Evolutionary conservation across 1,140 invertebrate species (phyloP).

Genomic region (Heliconius hermathena): DNA sequence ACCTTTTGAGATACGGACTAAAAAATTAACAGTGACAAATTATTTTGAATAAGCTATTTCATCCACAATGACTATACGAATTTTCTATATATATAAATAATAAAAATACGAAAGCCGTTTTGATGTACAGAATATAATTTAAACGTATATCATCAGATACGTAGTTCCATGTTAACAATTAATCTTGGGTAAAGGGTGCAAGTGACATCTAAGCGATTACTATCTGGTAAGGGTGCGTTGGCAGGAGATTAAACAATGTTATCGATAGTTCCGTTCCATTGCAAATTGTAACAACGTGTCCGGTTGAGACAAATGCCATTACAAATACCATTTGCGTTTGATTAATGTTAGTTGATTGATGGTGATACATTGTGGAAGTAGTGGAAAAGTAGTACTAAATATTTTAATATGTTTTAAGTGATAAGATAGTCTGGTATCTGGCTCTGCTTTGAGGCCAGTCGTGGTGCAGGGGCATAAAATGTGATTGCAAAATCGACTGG

Average conservation of each 20-base stretch:
- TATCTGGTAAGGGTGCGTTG: constrained; percentile 22
- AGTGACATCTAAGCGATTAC: constrained; percentile 36
- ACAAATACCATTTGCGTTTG: constrained; percentile 4
- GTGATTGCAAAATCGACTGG: too few species aligned
- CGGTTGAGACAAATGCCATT: constrained; percentile 5
- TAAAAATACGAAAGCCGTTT: background rate
- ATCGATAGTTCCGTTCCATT: constrained; percentile 18
- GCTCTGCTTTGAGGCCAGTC: too few species aligned
- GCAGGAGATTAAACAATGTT: constrained; percentile 25
- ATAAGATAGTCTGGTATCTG: too few species aligned
- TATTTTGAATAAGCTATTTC: too few species aligned
- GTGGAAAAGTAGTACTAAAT: too few species aligned
- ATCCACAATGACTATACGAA: too few species aligned
- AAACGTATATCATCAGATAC: background rate
- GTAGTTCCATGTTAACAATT: constrained; percentile 28
- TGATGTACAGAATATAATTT: background rate
- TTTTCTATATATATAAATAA: background rate
- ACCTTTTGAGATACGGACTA: too few species aligned
- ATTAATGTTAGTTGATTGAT: background rate
- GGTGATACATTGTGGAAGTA: background rate
- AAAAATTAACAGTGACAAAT: too few species aligned
- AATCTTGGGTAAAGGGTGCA: constrained; percentile 33
- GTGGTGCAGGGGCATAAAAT: too few species aligned
- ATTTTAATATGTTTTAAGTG: too few species aligned
- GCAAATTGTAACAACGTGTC: constrained; percentile 12